phyloP scores from a whole-genome alignment of 1,140 invertebrate species.

The Ylistrum balloti region DNA sequence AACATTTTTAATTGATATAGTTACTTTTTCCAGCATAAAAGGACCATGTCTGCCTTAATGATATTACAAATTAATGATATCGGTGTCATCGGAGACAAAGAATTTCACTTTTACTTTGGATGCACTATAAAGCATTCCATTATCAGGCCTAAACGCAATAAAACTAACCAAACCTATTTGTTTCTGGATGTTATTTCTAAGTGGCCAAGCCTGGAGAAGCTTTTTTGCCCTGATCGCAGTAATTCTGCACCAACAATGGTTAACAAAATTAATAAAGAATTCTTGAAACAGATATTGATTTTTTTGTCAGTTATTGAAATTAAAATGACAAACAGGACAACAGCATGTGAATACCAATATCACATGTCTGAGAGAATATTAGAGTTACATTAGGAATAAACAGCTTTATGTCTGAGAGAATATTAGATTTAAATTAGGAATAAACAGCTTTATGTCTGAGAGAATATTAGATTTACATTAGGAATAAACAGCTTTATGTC shows the following conservation, averaged over 20 bases:
- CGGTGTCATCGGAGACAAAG: neutral
- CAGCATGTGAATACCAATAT: neutral
- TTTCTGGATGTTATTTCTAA: neutral
- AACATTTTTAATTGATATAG: neutral
- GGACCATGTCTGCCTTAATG: neutral
- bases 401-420: too few species aligned
- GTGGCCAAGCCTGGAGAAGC: neutral
- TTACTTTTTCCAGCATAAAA: neutral
- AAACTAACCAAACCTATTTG: neutral
- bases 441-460: too few species aligned
- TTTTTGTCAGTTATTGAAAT: neutral
- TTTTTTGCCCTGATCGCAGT: neutral
- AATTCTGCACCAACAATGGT: neutral
- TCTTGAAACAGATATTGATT: neutral
- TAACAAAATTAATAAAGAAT: neutral
- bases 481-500: too few species aligned
- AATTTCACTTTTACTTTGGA: neutral
- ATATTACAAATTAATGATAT: conserved; percentile 2
- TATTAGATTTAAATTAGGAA: too few species aligned
- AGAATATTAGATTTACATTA: too few species aligned
- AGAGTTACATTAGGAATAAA: too few species aligned
- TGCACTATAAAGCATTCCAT: neutral
- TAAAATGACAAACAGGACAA: neutral
- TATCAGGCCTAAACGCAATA: neutral
- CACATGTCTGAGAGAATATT: neutral